Conservation (phyloP, 2,797 vertebrate genomes). For the Myotis myotis region DNA sequence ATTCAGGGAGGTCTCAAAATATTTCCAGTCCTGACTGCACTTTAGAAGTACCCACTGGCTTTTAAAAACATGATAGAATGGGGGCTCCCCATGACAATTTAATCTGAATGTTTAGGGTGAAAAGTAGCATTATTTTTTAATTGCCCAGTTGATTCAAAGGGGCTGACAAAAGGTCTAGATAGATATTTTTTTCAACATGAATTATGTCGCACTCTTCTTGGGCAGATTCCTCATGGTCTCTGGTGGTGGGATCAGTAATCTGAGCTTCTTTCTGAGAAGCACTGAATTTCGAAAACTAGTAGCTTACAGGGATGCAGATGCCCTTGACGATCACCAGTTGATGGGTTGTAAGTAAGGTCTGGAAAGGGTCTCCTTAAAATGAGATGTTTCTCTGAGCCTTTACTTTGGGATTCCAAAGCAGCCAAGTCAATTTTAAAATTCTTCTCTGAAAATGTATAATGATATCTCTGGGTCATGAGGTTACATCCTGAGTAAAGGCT, state of each 20-base stretch:
- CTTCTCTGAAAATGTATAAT: background rate
- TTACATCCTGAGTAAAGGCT: background rate
- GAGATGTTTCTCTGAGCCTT: background rate
- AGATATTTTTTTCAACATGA: background rate
- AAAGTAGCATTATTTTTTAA: background rate
- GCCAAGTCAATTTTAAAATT: background rate
- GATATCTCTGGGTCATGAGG: background rate
- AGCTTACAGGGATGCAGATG: background rate
- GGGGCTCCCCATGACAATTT: background rate
- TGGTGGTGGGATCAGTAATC: background rate
- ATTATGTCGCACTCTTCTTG: background rate
- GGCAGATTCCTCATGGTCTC: background rate
- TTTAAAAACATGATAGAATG: background rate
- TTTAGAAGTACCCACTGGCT: background rate
- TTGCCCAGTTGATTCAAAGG: background rate
- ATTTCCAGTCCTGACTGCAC: background rate
- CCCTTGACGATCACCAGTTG: background rate
- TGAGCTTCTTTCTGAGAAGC: constrained; percentile 1
- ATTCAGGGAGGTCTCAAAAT: background rate
- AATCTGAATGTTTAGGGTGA: background rate
- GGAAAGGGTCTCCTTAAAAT: background rate
- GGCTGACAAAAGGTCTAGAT: background rate
- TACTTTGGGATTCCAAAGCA: constrained; percentile 3
- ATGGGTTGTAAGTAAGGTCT: background rate
- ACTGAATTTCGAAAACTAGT: background rate